Evolutionary conservation across 2,113 vertebrate genomes (phyloP).

Genomic region (Paralichthys olivaceus): DNA sequence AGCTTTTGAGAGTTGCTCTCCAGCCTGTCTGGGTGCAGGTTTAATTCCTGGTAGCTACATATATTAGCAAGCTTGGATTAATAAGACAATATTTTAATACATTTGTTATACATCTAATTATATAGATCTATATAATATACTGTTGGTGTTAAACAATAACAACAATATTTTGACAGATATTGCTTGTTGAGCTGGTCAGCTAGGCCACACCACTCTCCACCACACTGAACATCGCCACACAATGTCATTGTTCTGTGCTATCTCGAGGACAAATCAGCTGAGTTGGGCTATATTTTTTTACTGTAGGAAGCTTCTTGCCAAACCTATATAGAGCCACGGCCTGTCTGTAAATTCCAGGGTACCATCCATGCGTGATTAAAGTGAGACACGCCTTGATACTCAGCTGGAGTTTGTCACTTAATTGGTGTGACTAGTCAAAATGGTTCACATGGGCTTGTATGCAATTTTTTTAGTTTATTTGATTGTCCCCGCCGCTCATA

Average conservation of each 20-base stretch:
- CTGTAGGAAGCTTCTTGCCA: background rate
- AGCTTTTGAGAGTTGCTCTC: background rate
- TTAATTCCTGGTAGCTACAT: background rate
- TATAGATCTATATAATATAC: background rate
- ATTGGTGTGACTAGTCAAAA: constrained; percentile 5
- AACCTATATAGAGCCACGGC: background rate
- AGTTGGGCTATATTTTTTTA: background rate
- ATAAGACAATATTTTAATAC: background rate
- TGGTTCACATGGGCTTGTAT: background rate
- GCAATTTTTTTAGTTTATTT: background rate
- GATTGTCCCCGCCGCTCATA: background rate
- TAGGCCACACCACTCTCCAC: background rate
- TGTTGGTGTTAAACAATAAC: background rate
- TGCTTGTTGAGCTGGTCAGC: background rate
- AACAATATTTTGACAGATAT: background rate
- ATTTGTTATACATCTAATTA: background rate
- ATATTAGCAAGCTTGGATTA: background rate
- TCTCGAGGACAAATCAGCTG: background rate
- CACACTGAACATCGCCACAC: background rate
- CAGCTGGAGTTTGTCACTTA: constrained; percentile 9
- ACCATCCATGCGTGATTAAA: constrained; percentile 1
- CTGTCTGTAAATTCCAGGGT: constrained; percentile 5
- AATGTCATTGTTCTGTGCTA: background rate
- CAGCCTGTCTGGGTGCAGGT: background rate
- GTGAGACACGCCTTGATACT: constrained; percentile 30